Conservation (phyloP, 2,888 invertebrate genomes). For the Hemaris fuciformis region DNA sequence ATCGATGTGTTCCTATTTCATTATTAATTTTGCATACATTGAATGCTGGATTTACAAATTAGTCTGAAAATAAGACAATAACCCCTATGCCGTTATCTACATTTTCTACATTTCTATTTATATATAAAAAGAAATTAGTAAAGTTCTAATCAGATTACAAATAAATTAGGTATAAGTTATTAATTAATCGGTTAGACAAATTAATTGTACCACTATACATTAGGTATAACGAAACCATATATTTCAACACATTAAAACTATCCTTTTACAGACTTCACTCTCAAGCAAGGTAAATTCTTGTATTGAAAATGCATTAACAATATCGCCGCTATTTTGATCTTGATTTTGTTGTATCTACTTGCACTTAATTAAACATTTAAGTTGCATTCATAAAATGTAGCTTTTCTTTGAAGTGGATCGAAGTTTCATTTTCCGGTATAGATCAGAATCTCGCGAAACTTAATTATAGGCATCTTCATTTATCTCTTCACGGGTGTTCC, state of each 20-base stretch:
- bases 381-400: neutral
- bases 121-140: constrained; percentile 42
- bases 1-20: constrained; percentile 2
- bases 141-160: constrained; percentile 52
- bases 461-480: neutral
- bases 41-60: constrained; percentile 1
- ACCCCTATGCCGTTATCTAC: constrained; percentile 28
- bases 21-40: neutral
- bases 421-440: neutral
- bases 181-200: constrained; percentile 50
- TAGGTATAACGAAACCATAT: constrained; percentile 29
- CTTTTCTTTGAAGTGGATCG: neutral
- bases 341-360: neutral
- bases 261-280: constrained; percentile 17
- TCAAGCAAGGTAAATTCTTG: constrained; percentile 7
- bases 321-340: neutral
- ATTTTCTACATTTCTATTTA: constrained; percentile 77
- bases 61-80: neutral
- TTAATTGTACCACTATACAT: constrained; percentile 42
- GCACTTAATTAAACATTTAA: neutral
- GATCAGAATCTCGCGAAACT: neutral
- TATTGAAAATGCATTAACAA: neutral
- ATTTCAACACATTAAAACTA: constrained; percentile 20
- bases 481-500: constrained; percentile 87
- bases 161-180: constrained; percentile 65